phyloP scores from a whole-genome alignment of 2,888 invertebrate genomes.

The Eristalis intricaria region DNA sequence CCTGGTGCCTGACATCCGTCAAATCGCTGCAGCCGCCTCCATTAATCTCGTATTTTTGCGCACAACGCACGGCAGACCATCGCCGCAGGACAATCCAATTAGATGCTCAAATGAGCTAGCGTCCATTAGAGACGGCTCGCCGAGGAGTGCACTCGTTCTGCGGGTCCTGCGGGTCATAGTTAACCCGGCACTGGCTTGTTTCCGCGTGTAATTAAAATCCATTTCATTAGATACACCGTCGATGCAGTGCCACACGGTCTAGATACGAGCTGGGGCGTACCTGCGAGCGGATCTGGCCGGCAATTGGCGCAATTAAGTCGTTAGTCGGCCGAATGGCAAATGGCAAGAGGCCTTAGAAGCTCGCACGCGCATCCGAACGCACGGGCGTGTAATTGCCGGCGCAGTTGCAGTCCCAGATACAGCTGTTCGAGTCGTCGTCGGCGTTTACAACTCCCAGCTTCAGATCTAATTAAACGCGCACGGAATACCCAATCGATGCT shows the following conservation, averaged over 20 bases:
- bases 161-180: conserved; percentile 26
- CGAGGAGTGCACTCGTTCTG: background rate
- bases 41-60: conserved; percentile 51
- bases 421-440: conserved; percentile 9
- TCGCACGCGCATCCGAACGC: conserved; percentile 54
- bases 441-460: background rate
- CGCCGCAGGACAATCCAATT: background rate
- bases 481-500: conserved; percentile 54
- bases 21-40: conserved; percentile 34
- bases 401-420: conserved; percentile 30
- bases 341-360: conserved; percentile 32
- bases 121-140: conserved; percentile 32
- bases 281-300: conserved; percentile 23
- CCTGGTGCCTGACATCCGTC: conserved; percentile 43
- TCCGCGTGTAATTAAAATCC: conserved; percentile 64
- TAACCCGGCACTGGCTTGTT: conserved; percentile 19
- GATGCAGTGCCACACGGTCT: conserved; percentile 54
- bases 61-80: background rate
- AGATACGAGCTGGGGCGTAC: background rate
- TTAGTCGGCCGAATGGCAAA: conserved; percentile 28
- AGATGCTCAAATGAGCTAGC: conserved; percentile 59
- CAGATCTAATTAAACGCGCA: conserved; percentile 62
- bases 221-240: conserved; percentile 46
- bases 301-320: conserved; percentile 68
- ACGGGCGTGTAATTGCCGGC: conserved; percentile 37